These are phyloP conservation scores for Schizothorax lantsangensis DNA, from an alignment of 2,797 vertebrate genomes.

Conservation along the genomic window DNA sequence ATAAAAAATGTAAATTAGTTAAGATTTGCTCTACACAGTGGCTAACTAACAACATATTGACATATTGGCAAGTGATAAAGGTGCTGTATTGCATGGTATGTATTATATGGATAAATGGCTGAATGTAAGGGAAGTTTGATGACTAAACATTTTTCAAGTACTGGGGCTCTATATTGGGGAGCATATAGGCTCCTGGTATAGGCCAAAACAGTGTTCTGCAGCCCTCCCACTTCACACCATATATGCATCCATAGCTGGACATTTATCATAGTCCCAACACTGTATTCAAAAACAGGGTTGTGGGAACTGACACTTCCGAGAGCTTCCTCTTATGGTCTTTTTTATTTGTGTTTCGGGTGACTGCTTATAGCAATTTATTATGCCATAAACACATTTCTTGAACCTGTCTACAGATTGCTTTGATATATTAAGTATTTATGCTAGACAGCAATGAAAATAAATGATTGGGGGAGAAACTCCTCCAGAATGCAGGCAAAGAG, in stretches of 20 bases:
- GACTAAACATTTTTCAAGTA: slow-evolving; percentile 61
- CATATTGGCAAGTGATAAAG: background rate
- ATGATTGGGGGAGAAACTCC: background rate
- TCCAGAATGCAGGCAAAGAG: background rate
- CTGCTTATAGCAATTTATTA: background rate
- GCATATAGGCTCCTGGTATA: slow-evolving; percentile 67
- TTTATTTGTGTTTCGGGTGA: background rate
- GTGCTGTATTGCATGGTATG: background rate
- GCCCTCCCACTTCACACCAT: slow-evolving; percentile 71
- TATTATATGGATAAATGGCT: background rate
- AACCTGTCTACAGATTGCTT: background rate
- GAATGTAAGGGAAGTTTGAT: background rate
- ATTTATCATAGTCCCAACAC: slow-evolving; percentile 69
- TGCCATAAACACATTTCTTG: background rate
- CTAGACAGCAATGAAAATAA: background rate
- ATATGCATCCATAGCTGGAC: slow-evolving; percentile 71
- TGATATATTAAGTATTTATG: background rate
- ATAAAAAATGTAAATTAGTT: background rate
- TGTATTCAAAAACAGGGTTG: slow-evolving; percentile 53
- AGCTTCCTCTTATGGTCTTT: background rate
- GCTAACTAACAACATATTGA: background rate
- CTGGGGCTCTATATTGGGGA: slow-evolving; percentile 69
- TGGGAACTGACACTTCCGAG: slow-evolving; percentile 52
- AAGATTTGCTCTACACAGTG: background rate
- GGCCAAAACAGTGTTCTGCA: slow-evolving; percentile 59